phyloP scores from a whole-genome alignment of 2,888 invertebrate species.

The Acanthopleura granulata region DNA sequence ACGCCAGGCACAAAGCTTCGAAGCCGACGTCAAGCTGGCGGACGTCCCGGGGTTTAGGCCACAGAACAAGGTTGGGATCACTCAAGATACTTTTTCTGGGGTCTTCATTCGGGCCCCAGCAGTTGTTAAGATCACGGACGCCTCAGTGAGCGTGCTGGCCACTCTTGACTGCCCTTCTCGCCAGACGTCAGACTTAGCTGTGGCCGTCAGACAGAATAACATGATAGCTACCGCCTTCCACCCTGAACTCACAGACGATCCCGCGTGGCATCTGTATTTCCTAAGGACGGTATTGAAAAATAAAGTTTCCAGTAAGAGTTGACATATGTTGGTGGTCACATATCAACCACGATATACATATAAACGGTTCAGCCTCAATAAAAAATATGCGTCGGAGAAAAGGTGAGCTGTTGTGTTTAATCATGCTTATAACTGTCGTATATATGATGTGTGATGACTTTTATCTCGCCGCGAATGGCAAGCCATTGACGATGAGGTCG shows the following conservation, averaged over 20 bases:
- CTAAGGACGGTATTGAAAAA: slow-evolving; percentile 29
- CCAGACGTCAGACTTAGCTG: slow-evolving; percentile 37
- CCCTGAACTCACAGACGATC: slow-evolving; percentile 60
- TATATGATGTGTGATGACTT: no score
- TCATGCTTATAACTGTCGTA: no score
- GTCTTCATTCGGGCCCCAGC: slow-evolving; percentile 62
- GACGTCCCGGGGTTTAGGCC: slow-evolving; percentile 27
- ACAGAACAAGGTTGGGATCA: slow-evolving; percentile 18
- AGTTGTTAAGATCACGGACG: slow-evolving; percentile 37
- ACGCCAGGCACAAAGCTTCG: slow-evolving; percentile 56
- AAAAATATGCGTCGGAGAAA: no score
- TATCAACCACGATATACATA: no score
- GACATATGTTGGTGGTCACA: no score
- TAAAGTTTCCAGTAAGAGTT: no score
- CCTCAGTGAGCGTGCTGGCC: slow-evolving; percentile 43
- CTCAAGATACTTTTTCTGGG: slow-evolving; percentile 36
- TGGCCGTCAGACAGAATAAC: slow-evolving; percentile 52
- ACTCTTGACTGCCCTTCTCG: slow-evolving; percentile 32
- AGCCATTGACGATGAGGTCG: no score
- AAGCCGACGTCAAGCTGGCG: slow-evolving; percentile 39
- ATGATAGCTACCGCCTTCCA: slow-evolving; percentile 60
- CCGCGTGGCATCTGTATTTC: slow-evolving; percentile 56
- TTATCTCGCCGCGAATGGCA: no score
- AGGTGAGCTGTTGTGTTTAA: no score
- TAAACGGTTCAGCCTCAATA: no score